phyloP scores from a whole-genome alignment of 2,797 vertebrate species.

The Avahi laniger region DNA sequence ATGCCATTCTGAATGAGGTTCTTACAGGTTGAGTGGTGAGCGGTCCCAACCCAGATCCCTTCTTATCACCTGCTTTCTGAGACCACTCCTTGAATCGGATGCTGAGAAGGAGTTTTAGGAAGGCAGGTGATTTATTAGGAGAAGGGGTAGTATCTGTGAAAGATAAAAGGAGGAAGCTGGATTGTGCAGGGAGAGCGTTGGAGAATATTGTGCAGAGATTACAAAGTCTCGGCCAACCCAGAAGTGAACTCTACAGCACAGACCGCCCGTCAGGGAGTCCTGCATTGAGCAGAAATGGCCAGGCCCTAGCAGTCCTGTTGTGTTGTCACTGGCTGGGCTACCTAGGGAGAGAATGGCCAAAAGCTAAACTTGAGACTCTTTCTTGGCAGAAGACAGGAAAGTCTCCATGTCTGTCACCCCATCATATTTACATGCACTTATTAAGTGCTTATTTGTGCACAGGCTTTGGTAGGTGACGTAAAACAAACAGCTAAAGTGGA shows the following conservation, averaged over 20 bases:
- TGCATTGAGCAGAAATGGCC: background rate
- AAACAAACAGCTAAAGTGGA: background rate
- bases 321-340: background rate
- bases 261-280: background rate
- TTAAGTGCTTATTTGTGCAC: background rate
- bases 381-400: background rate
- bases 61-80: background rate
- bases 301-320: background rate
- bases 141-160: background rate
- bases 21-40: background rate
- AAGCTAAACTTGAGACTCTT: background rate
- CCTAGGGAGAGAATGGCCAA: background rate
- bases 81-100: background rate
- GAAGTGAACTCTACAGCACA: background rate
- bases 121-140: background rate
- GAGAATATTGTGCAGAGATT: background rate
- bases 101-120: background rate
- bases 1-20: background rate
- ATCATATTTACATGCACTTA: background rate
- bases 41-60: no score
- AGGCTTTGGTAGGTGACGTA: background rate
- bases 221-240: background rate
- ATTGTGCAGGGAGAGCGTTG: background rate
- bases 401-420: background rate
- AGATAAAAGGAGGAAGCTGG: background rate